A percentile compares a stretch with the other conserved stretches of the same genome.
Evolutionary conservation across 2,113 vertebrate genomes (phyloP).

Genomic region (Laticauda colubrina): DNA sequence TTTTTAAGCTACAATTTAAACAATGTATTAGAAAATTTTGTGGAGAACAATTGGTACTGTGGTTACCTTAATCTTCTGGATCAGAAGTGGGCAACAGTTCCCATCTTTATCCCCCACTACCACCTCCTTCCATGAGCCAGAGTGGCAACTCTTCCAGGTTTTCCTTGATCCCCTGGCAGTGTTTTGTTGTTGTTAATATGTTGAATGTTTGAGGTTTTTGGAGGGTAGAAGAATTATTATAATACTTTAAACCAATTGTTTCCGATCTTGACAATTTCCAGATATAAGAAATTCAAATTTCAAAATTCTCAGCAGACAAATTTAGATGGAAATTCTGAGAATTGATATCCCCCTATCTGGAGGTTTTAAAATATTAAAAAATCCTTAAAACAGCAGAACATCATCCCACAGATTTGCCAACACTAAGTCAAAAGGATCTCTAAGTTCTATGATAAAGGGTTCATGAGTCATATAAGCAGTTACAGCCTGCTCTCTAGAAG

Average conservation of each 20-base stretch:
- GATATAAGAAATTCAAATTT: neutral
- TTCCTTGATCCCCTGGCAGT: neutral
- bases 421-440: neutral
- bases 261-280: neutral
- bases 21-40: neutral
- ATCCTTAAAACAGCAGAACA: neutral
- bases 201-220: neutral
- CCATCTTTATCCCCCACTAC: neutral
- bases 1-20: neutral
- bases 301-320: neutral
- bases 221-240: neutral
- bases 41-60: neutral
- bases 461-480: neutral
- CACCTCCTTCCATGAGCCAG: neutral
- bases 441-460: neutral
- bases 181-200: neutral
- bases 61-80: neutral
- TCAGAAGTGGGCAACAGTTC: neutral
- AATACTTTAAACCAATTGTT: neutral
- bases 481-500: neutral
- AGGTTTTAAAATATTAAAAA: neutral
- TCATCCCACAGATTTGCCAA: neutral
- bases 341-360: neutral
- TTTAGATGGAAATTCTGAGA: neutral
- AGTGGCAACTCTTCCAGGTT: neutral